Conservation (phyloP, 2,888 invertebrate genomes). For the Hypercompe scribonia region DNA sequence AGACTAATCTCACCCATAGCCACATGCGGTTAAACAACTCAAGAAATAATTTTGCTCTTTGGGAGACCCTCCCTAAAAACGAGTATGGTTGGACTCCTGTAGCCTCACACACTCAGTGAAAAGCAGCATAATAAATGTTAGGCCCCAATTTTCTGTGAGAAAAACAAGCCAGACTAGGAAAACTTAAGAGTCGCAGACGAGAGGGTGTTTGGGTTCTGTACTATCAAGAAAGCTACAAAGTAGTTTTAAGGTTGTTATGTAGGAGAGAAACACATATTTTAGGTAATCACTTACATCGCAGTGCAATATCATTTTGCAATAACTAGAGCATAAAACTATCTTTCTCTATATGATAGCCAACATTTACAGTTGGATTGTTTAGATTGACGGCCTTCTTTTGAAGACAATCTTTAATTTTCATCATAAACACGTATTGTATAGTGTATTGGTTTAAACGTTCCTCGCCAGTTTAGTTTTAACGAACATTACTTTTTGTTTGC, state of each 20-base stretch:
- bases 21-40: too few relatives aligned
- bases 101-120: too few relatives aligned
- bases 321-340: slow-evolving; percentile 19
- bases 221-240: not conserved
- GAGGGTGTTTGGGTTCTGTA: not conserved
- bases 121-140: too few relatives aligned
- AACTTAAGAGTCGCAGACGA: too few relatives aligned
- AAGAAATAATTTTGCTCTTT: too few relatives aligned
- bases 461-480: not conserved
- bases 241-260: slow-evolving; percentile 1
- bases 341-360: not conserved
- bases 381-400: slow-evolving; percentile 4
- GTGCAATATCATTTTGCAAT: slow-evolving; percentile 6
- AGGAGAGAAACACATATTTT: slow-evolving; percentile 3
- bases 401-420: not conserved
- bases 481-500: not conserved
- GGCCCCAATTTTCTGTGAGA: too few relatives aligned
- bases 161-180: too few relatives aligned
- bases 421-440: slow-evolving; percentile 3
- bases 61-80: too few relatives aligned
- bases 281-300: not conserved
- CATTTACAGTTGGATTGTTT: slow-evolving; percentile 7
- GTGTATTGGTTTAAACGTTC: not conserved
- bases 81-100: too few relatives aligned
- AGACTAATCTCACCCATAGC: too few relatives aligned